A percentile compares a stretch with the other conserved stretches of the same genome.
Evolutionary conservation across 1,140 invertebrate species (phyloP).

Genomic region (Ephestia elutella): DNA sequence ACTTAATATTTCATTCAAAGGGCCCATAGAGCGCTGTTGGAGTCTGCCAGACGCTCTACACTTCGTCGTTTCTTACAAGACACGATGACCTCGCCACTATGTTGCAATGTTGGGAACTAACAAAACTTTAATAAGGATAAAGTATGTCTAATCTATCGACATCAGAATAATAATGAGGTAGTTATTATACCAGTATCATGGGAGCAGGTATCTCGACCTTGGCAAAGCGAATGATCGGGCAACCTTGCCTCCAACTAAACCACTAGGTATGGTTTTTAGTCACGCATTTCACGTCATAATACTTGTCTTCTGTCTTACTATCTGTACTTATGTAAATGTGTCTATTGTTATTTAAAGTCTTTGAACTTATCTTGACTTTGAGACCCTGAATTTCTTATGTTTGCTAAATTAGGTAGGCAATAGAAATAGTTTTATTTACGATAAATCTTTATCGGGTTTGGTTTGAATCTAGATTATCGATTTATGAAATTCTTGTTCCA

Average conservation of each 20-base stretch:
- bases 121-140: constrained; percentile 7
- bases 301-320: neutral
- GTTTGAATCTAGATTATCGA: too few species aligned
- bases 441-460: too few species aligned
- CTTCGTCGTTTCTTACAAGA: neutral
- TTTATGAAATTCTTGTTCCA: too few species aligned
- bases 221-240: constrained; percentile 30
- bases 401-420: too few species aligned
- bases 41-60: neutral
- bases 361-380: too few species aligned
- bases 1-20: neutral
- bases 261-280: constrained; percentile 31
- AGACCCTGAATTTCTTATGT: too few species aligned
- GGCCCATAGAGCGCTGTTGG: neutral
- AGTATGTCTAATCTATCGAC: constrained; percentile 17
- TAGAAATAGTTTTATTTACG: too few species aligned
- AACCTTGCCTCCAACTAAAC: constrained; percentile 24
- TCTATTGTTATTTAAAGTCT: too few species aligned
- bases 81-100: neutral
- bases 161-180: constrained; percentile 29
- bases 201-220: constrained; percentile 26
- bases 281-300: constrained; percentile 22
- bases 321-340: neutral
- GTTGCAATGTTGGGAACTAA: neutral
- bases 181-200: constrained; percentile 6